Evolutionary conservation across 2,113 vertebrate genomes (phyloP), one percentile per base, ranked within the genome.

Genomic region (Corynorhinus townsendii): DNA sequence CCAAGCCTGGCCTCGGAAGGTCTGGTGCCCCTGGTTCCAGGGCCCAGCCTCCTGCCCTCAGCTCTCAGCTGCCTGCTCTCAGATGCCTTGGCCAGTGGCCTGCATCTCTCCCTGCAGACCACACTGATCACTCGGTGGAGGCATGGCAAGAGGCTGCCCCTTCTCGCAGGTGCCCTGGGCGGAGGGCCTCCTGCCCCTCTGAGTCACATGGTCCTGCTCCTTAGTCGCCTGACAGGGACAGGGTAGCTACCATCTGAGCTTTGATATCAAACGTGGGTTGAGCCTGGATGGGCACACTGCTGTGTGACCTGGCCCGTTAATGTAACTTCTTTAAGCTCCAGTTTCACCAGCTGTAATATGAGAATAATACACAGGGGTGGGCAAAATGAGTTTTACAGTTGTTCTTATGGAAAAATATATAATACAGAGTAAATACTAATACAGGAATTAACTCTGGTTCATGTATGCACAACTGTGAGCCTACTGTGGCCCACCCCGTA

Each of bases 301-400:
- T 59, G 17, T 73, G 85, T 80, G 86, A 59, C 52, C 84, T 56
- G 73, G 17, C 33, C 3, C 0, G 2, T 72, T 72, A 38, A 72
- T 77, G 79, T 40, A 71, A 76, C 47, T 3, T 73, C 92, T 83
- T 96, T 93, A 69, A 89, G 72, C 83, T 83, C 71, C 49, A 84
- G 87, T 81, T 94, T 86, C 56, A 45, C 73, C 40, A n/a, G 28
- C 52, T 20, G 30, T 45, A 76, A 94, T 24, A n/a, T 49, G 59
- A 92, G 84, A 90, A 64, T 88, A 91, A 76, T 45, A 3, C 3
- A n/a, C 15, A 68, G 30, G 64, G 33, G 14, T 17, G 33, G 64
- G 6, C 33, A n/a, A 19, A 17, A n/a, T 15, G 5, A 68, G 33
- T 15, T 33, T 66, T 66, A 33, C 33, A n/a, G 28, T n/a, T 16